Percentiles rank a stretch among this genome's conserved stretches.
Conservation (phyloP, 2,113 vertebrate species). For the Cyphomyrus discorhynchus region DNA sequence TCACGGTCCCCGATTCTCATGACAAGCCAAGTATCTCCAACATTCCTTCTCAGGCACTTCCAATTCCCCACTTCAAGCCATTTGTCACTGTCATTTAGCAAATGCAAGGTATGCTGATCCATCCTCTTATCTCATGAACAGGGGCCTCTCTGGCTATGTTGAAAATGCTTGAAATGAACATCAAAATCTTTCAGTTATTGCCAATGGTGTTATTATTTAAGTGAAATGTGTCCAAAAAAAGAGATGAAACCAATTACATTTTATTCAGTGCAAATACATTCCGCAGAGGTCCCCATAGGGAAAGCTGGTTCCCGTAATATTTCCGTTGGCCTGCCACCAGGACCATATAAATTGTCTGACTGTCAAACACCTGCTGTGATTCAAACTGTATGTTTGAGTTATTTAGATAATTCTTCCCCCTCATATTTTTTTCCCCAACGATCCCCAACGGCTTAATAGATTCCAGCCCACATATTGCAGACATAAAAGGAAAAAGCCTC, state of each 20-base stretch:
- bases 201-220: neutral
- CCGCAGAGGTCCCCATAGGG: neutral
- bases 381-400: neutral
- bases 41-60: neutral
- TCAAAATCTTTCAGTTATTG: neutral
- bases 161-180: neutral
- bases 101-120: neutral
- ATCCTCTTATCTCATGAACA: neutral
- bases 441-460: neutral
- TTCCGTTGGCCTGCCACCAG: neutral
- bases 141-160: neutral
- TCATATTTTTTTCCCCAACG: neutral
- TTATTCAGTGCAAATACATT: neutral
- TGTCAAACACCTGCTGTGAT: neutral
- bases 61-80: neutral
- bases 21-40: neutral
- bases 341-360: neutral
- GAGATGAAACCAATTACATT: neutral
- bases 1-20: neutral
- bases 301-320: neutral
- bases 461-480: neutral
- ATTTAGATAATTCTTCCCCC: neutral
- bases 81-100: neutral
- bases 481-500: neutral
- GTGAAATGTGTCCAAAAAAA: neutral